Evolutionary conservation across 2,113 vertebrate species (phyloP).

Genomic region (Mellivora capensis): DNA sequence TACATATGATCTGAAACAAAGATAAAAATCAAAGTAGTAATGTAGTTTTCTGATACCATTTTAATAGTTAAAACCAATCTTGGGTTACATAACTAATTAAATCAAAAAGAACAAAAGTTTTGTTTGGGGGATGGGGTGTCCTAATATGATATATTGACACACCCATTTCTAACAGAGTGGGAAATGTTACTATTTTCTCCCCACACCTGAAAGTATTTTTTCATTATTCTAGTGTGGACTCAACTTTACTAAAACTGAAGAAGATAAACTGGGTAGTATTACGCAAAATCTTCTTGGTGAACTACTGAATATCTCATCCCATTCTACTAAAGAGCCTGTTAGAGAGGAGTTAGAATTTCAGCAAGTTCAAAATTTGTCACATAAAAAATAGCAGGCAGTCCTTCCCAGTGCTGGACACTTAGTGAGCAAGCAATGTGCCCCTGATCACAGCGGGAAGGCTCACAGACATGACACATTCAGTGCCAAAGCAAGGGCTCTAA

Average conservation of each 20-base stretch:
- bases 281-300: neutral
- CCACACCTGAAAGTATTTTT: neutral
- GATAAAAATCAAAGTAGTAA: slow-evolving; percentile 27
- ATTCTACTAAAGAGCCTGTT: neutral
- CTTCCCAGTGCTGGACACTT: slow-evolving; percentile 43
- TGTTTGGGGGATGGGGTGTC: neutral
- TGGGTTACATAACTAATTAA: neutral
- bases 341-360: neutral
- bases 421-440: slow-evolving; percentile 68
- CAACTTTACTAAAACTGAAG: neutral
- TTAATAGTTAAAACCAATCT: neutral
- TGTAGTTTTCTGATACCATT: neutral
- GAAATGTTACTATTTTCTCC: neutral
- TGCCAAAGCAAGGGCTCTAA: slow-evolving; percentile 83
- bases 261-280: neutral
- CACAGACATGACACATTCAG: slow-evolving; percentile 78
- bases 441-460: slow-evolving; percentile 78
- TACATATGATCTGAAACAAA: neutral
- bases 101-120: neutral
- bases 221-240: neutral
- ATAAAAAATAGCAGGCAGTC: neutral
- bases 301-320: neutral
- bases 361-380: neutral
- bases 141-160: neutral
- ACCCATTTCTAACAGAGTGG: neutral